Conservation (phyloP, 2,797 vertebrate genomes). For the Melanotaenia pygmaea region DNA sequence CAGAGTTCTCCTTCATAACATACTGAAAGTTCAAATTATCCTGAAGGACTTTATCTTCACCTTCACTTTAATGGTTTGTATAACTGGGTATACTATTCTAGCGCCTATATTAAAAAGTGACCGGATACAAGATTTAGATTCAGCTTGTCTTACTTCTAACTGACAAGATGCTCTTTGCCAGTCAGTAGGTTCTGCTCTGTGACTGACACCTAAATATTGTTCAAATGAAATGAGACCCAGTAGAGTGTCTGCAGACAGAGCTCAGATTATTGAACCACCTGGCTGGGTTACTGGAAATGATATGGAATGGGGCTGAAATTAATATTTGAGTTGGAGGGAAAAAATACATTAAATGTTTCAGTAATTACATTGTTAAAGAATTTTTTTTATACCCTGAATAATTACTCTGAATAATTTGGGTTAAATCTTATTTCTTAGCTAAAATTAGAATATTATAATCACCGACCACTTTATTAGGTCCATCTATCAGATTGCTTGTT, state of each 20-base stretch:
- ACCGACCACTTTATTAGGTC: too few relatives aligned
- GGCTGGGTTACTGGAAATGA: conserved; percentile 29
- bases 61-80: conserved; percentile 22
- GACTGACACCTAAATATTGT: conserved; percentile 63
- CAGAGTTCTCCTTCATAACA: not conserved
- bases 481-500: too few relatives aligned
- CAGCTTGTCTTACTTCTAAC: conserved; percentile 25
- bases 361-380: too few relatives aligned
- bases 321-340: not conserved
- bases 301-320: conserved; percentile 28
- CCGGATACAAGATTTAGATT: conserved; percentile 31
- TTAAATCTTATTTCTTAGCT: too few relatives aligned
- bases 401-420: too few relatives aligned
- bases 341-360: not conserved
- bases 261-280: conserved; percentile 39
- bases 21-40: conserved; percentile 1
- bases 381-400: too few relatives aligned
- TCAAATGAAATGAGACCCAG: conserved; percentile 52
- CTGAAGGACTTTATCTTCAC: conserved; percentile 22
- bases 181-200: conserved; percentile 23
- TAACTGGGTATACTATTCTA: conserved; percentile 5
- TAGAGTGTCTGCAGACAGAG: conserved; percentile 16
- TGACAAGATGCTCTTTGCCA: conserved; percentile 20
- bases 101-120: conserved; percentile 36
- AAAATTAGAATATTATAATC: too few relatives aligned